phyloP scores from a whole-genome alignment of 2,113 vertebrate species.

The Callocephalon fimbriatum region DNA sequence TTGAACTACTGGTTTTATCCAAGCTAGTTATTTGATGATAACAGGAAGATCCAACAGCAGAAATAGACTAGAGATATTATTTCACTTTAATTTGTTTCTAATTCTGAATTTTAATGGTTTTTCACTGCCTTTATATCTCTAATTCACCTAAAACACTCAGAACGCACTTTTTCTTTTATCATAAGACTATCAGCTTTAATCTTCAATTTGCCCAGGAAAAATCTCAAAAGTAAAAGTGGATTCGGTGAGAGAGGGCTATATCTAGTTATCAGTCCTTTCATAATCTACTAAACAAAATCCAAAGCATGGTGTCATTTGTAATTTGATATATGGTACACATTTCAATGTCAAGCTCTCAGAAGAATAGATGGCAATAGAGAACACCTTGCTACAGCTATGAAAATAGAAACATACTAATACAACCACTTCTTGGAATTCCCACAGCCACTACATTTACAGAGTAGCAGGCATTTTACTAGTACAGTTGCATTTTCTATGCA shows the following conservation, averaged over 20 bases:
- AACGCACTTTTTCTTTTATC: background rate
- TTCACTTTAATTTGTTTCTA: background rate
- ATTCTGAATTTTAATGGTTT: background rate
- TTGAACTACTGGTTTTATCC: background rate
- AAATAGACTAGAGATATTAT: background rate
- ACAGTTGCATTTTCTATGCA: background rate
- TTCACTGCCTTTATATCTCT: background rate
- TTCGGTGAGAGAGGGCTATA: background rate
- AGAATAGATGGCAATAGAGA: background rate
- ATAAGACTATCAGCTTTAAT: background rate
- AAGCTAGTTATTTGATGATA: background rate
- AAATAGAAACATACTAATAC: background rate
- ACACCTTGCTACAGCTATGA: rapidly evolving
- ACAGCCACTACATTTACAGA: rapidly evolving
- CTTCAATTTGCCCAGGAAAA: background rate
- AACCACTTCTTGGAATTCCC: background rate
- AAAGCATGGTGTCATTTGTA: background rate
- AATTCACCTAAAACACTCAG: background rate
- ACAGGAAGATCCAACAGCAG: background rate
- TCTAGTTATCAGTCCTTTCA: background rate
- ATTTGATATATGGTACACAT: background rate
- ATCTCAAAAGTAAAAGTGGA: background rate
- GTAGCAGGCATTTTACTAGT: background rate
- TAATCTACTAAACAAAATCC: background rate
- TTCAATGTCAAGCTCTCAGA: background rate